A percentile compares a stretch with the other conserved stretches of the same genome.
phyloP scores from a whole-genome alignment of 2,888 invertebrate genomes.

The Caenorhabditis japonica region DNA sequence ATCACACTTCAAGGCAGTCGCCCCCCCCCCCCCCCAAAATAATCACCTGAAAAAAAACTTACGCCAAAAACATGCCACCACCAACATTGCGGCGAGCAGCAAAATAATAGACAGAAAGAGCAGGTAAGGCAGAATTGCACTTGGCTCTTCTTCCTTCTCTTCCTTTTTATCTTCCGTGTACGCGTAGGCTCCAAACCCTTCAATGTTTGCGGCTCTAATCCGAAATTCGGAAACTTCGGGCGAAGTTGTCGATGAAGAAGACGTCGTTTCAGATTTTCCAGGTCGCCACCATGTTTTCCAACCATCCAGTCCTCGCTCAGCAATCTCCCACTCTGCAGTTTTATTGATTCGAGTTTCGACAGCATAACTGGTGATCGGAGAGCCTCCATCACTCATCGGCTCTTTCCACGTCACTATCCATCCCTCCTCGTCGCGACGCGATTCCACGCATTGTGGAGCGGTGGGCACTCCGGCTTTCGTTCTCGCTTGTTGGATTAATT shows the following conservation, averaged over 20 bases:
- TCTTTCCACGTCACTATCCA: conserved; percentile 74
- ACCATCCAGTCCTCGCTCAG: conserved; percentile 73
- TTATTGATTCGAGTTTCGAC: conserved; percentile 70
- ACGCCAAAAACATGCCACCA: conserved; percentile 50
- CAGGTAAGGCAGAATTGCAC: conserved; percentile 31
- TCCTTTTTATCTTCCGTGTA: conserved; percentile 52
- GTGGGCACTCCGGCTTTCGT: conserved; percentile 76
- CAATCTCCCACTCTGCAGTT: conserved; percentile 76
- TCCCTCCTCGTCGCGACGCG: conserved; percentile 66
- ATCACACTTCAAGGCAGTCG: too few species aligned
- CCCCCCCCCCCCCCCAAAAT: too few species aligned
- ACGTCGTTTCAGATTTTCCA: conserved; percentile 53
- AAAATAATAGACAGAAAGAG: conserved; percentile 36
- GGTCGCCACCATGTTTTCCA: conserved; percentile 70
- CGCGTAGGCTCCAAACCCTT: conserved; percentile 75
- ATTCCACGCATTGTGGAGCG: conserved; percentile 67
- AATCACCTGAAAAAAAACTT: conserved; percentile 3
- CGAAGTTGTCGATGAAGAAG: conserved; percentile 17
- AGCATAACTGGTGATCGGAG: conserved; percentile 73
- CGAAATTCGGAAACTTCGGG: conserved; percentile 65
- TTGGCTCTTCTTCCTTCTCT: conserved; percentile 46
- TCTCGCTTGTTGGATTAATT: conserved; percentile 69
- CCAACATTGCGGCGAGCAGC: conserved; percentile 33
- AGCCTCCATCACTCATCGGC: conserved; percentile 73
- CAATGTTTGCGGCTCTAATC: conserved; percentile 75